Base-by-base conservation (phyloP, 2,888 invertebrate species). In the Polyommatus icarus region DNA sequence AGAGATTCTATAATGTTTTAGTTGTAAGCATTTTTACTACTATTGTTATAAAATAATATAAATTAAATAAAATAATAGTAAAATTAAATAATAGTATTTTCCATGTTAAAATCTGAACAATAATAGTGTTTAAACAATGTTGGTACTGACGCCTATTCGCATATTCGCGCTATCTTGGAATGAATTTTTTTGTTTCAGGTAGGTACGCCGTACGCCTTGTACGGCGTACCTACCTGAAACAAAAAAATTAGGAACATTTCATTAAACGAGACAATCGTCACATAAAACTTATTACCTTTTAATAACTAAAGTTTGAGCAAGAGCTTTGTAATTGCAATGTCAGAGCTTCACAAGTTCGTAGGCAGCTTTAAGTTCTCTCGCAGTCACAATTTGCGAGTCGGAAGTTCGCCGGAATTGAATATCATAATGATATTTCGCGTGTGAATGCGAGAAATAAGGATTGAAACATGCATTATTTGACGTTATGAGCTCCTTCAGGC, bases 271-370 rank as follows among this genome's bases (percentile, higher is more conserved):
- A 32, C 29, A 15, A 32, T 67, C 18, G 15, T 12, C 18, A 18
- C 10, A 67, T 54, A 75, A 29, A 50, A 29, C 24, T 75, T 24
- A 78, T 75, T 77, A 57, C 59, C 50, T 59, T 61, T 40, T 77
- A 77, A 78, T 79, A 79, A 79, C 73, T 76, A 78, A 79, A 78
- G 75, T 50, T 75, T 54, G 50, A 75, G 75, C 50, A 50, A 75
- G 75, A 75, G 75, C 75, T 75, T 75, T 75, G 75, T 54, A 75
- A 75, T 75, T 75, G 75, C 75, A 50, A 50, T 75, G 75, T 54
- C 75, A 75, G 75, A 75, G 75, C 50, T 75, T 75, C 75, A 29
- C 54, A 54, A 75, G 75, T 75, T 75, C 24, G 50, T 54, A 75
- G 50, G 75, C 75, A 75, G 75, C 75, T 75, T 75, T 54, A 75